phyloP scores from a whole-genome alignment of 2,113 vertebrate species.

The Anoura caudifer region DNA sequence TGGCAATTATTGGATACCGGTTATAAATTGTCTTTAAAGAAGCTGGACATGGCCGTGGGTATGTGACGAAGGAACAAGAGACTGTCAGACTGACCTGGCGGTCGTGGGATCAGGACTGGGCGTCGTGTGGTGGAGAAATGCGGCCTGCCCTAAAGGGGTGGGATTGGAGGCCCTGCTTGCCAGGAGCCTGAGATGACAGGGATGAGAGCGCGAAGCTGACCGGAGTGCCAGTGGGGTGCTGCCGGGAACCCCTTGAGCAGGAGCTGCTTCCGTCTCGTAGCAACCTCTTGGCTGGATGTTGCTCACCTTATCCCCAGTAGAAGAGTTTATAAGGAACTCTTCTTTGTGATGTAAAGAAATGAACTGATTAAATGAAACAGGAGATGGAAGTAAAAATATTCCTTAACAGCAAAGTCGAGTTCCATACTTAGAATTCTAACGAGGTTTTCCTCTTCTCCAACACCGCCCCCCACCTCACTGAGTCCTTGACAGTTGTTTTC shows the following conservation, averaged over 20 bases:
- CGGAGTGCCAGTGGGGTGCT: background rate
- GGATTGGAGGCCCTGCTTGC: background rate
- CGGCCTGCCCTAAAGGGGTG: background rate
- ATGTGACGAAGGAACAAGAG: background rate
- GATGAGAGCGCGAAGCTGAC: background rate
- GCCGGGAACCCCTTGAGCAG: background rate
- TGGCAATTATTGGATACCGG: background rate
- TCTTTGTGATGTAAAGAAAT: constrained; percentile 18
- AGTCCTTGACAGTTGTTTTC: constrained; percentile 21
- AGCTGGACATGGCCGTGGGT: background rate
- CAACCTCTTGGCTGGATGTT: background rate
- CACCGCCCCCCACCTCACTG: background rate
- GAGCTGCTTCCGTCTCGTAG: background rate
- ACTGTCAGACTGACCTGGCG: background rate
- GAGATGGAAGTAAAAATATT: constrained; percentile 38
- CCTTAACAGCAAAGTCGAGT: constrained; percentile 23
- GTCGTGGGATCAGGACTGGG: background rate
- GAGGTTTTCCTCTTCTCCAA: constrained; percentile 28
- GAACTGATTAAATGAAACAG: background rate
- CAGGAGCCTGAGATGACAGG: background rate
- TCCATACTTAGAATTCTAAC: constrained; percentile 42
- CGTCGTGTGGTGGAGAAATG: background rate
- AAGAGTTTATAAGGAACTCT: constrained; percentile 46
- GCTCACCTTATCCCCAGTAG: background rate
- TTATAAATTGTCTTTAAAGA: background rate